Percentiles rank a stretch among this genome's conserved stretches.
Evolutionary conservation across 2,113 vertebrate species (phyloP).

Genomic region (Albula glossodonta): DNA sequence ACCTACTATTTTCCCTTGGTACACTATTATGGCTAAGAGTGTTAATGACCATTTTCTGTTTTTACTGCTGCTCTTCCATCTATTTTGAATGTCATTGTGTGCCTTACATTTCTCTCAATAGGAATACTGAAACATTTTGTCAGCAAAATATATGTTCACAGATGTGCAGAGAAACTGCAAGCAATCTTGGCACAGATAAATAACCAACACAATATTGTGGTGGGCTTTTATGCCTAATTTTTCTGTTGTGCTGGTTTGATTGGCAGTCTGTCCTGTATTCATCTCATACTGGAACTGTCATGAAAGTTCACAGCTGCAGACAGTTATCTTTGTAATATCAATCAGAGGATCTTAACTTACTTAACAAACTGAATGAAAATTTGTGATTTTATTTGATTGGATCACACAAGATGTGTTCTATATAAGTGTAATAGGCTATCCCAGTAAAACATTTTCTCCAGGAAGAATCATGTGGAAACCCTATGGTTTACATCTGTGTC

Average conservation of each 20-base stretch:
- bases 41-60: too few relatives aligned
- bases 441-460: too few relatives aligned
- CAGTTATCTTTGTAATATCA: not conserved
- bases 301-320: not conserved
- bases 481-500: not conserved
- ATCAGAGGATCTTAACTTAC: not conserved
- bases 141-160: not conserved
- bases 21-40: not conserved
- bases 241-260: not conserved
- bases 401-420: too few relatives aligned
- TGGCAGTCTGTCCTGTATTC: not conserved
- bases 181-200: too few relatives aligned
- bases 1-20: not conserved
- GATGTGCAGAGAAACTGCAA: not conserved
- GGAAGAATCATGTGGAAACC: too few relatives aligned
- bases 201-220: too few relatives aligned
- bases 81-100: too few relatives aligned
- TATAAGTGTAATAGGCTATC: too few relatives aligned
- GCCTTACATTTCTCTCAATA: not conserved
- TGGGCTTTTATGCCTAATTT: not conserved
- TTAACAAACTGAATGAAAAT: too few relatives aligned
- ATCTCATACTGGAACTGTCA: not conserved
- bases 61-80: too few relatives aligned
- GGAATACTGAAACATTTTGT: not conserved
- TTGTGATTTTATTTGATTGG: too few relatives aligned